Base-by-base conservation (phyloP, 2,113 vertebrate species). In the Peromyscus californicus region DNA sequence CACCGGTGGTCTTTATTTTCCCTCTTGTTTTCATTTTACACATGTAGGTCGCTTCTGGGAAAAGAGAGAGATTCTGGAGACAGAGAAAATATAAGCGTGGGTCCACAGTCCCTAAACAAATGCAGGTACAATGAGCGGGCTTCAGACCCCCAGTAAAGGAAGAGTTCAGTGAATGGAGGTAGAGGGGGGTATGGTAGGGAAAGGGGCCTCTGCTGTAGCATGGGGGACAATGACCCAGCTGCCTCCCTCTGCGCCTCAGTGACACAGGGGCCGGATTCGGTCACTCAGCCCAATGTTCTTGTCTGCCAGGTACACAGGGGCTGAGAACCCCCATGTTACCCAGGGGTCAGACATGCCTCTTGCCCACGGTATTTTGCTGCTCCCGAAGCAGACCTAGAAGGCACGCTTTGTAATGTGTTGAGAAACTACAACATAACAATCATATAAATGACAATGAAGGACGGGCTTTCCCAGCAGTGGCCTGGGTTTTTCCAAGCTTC, bases 171-270 rank as follows among this genome's bases (percentile, higher is more conserved):
- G 54, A 63, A 13, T 4, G 2, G n/a, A 86, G 93, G 61, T 4
- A 1, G 39, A 33, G 42, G 4, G 2, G 21, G 76, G 79, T 31
- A 21, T 6, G 1, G 80, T 0, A 45, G 86, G 89, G 29, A 26
- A 7, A 0, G 1, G 45, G 1, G 11, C 45, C 4, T 1, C 0
- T 0, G 57, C n/a, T 12, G 21, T 4, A 1, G 69, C 21, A 45
- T 36, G 39, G 17, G 33, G 33, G 26, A 33, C 0, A 2, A 26
- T 15, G 0, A 45, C 31, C 70, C 67, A 17, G n/a, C n/a, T 4
- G 36, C 7, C 31, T 15, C 12, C 31, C 59, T 51, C 42, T 26
- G 2, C 48, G 31, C 17, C 75, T 85, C 22, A 42, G 1, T 22
- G 85, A 87, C 3, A 6, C 54, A 0, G 8, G 7, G 45, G 70